Conservation (phyloP, 1,140 invertebrate species). For the Uloborus diversus region DNA sequence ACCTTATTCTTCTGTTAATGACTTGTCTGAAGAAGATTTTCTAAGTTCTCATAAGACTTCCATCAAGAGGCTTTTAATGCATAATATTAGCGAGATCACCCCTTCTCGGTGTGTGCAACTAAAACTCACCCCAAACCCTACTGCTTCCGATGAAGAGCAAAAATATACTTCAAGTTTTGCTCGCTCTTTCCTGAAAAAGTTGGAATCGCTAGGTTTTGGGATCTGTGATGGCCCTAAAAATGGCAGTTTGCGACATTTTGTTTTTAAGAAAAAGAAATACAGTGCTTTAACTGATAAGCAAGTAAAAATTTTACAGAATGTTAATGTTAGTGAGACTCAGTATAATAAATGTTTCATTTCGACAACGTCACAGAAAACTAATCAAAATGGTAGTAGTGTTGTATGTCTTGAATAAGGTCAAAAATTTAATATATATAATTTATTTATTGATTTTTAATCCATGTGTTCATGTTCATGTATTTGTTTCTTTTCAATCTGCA, state of each 20-base stretch:
- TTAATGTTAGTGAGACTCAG: conserved; percentile 15
- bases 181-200: conserved; percentile 10
- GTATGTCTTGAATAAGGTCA: conserved; percentile 43
- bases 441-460: no score
- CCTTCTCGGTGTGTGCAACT: conserved; percentile 27
- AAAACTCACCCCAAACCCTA: conserved; percentile 20
- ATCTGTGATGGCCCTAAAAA: conserved; percentile 22
- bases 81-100: not conserved
- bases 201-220: conserved; percentile 29
- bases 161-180: conserved; percentile 19
- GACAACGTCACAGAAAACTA: not conserved
- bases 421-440: no score
- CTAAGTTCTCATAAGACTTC: conserved; percentile 1
- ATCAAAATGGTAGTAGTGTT: conserved; percentile 37
- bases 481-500: no score
- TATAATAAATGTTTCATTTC: conserved; percentile 48
- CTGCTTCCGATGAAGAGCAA: conserved; percentile 9
- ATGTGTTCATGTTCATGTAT: no score
- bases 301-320: not conserved
- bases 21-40: conserved; percentile 31
- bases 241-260: conserved; percentile 10
- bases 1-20: conserved; percentile 4
- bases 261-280: conserved; percentile 47
- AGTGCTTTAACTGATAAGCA: conserved; percentile 27
- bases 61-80: conserved; percentile 6